phyloP scores from a whole-genome alignment of 1,140 invertebrate species.

The Cydia splendana region DNA sequence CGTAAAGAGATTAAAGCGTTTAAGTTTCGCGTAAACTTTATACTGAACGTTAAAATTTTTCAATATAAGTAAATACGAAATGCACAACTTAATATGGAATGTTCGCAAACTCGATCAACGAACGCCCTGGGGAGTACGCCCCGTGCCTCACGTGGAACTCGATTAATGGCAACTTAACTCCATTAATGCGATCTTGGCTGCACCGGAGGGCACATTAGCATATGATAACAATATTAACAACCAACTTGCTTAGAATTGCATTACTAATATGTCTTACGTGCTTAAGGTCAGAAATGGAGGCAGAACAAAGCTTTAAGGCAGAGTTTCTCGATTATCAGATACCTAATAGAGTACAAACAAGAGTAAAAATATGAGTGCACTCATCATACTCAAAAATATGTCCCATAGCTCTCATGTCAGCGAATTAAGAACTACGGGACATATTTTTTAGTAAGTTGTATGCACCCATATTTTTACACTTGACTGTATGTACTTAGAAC shows the following conservation, averaged over 20 bases:
- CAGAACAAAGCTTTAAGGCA: not conserved
- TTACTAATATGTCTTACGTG: not conserved
- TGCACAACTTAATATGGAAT: not conserved
- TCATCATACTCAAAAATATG: too few relatives aligned
- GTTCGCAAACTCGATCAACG: not conserved
- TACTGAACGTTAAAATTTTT: not conserved
- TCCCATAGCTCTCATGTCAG: too few relatives aligned
- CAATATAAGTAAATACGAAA: slow-evolving; percentile 6
- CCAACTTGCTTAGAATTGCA: not conserved
- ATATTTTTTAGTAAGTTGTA: too few relatives aligned
- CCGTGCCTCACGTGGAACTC: not conserved
- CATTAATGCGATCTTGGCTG: slow-evolving; percentile 11
- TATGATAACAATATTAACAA: not conserved
- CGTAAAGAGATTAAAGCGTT: not conserved
- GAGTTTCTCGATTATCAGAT: too few relatives aligned
- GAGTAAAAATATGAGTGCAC: too few relatives aligned
- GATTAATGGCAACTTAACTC: slow-evolving; percentile 23
- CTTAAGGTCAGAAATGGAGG: not conserved
- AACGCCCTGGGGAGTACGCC: slow-evolving; percentile 16
- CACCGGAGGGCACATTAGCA: not conserved
- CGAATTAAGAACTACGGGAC: too few relatives aligned
- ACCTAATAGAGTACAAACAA: too few relatives aligned
- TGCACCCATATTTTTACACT: too few relatives aligned
- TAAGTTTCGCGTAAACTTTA: slow-evolving; percentile 2
- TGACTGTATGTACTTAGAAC: too few relatives aligned